phyloP scores from a whole-genome alignment of 2,113 vertebrate species.

The Neogale vison region DNA sequence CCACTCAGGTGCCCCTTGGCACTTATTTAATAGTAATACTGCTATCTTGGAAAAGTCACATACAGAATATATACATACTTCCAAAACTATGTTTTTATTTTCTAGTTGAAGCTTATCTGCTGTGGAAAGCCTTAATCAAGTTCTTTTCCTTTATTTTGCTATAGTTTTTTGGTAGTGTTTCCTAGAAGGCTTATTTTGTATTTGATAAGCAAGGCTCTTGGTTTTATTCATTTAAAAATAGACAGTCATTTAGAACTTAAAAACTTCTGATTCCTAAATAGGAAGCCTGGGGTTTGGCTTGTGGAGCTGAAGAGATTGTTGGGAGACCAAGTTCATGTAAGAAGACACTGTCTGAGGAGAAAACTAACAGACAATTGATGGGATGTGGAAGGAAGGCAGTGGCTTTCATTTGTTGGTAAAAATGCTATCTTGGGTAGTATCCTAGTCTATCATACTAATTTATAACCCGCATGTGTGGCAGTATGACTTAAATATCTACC shows the following conservation, averaged over 20 bases:
- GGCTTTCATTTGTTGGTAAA: background rate
- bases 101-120: background rate
- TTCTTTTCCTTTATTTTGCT: background rate
- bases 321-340: background rate
- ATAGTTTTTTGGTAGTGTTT: background rate
- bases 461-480: background rate
- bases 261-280: background rate
- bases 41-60: background rate
- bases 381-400: background rate
- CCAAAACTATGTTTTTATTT: background rate
- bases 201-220: background rate
- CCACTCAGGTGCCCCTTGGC: background rate
- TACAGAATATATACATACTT: background rate
- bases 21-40: background rate
- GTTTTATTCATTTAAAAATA: background rate
- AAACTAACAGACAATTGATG: background rate
- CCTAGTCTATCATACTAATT: background rate
- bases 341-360: background rate
- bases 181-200: background rate
- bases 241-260: background rate
- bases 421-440: background rate
- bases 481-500: background rate
- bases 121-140: background rate
- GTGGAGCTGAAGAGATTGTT: background rate
- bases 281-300: background rate